Percentiles rank a stretch among this genome's conserved stretches.
phyloP scores from a whole-genome alignment of 2,113 vertebrate genomes.

The Sarotherodon lohbergeri region DNA sequence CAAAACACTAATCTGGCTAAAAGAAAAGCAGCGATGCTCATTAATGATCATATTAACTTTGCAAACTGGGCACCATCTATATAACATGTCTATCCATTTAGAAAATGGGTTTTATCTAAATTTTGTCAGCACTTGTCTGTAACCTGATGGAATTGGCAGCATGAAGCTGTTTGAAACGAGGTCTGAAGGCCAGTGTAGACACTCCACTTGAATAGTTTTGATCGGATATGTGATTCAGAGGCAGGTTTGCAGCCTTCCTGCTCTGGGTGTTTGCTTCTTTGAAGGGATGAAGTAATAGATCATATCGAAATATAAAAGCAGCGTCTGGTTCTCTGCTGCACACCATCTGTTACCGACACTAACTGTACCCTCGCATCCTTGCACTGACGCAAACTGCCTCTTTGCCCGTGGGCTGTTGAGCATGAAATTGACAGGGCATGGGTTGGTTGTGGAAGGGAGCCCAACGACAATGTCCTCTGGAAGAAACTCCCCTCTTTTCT shows the following conservation, averaged over 20 bases:
- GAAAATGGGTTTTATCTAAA: not conserved
- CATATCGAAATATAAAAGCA: conserved; percentile 30
- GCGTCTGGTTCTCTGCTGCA: conserved; percentile 11
- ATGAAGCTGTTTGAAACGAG: not conserved
- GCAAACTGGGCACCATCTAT: not conserved
- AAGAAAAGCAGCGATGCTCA: not conserved
- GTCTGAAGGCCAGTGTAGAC: not conserved
- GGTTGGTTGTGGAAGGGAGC: conserved; percentile 33
- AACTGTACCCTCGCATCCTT: conserved; percentile 26
- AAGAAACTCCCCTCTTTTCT: conserved; percentile 2
- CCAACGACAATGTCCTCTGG: conserved; percentile 22
- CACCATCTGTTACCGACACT: conserved; percentile 41
- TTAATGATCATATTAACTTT: not conserved
- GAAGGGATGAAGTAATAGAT: conserved; percentile 21
- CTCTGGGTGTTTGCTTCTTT: not conserved
- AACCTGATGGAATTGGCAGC: not conserved
- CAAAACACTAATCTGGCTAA: not conserved
- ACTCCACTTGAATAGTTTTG: not conserved
- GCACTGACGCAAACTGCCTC: conserved; percentile 32
- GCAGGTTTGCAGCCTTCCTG: not conserved
- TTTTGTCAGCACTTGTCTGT: not conserved
- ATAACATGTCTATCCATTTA: not conserved
- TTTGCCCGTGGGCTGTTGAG: conserved; percentile 49
- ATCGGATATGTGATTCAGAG: not conserved
- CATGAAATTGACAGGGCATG: conserved; percentile 58